Conservation (phyloP, 2,797 vertebrate genomes). For the Acanthopagrus latus region DNA sequence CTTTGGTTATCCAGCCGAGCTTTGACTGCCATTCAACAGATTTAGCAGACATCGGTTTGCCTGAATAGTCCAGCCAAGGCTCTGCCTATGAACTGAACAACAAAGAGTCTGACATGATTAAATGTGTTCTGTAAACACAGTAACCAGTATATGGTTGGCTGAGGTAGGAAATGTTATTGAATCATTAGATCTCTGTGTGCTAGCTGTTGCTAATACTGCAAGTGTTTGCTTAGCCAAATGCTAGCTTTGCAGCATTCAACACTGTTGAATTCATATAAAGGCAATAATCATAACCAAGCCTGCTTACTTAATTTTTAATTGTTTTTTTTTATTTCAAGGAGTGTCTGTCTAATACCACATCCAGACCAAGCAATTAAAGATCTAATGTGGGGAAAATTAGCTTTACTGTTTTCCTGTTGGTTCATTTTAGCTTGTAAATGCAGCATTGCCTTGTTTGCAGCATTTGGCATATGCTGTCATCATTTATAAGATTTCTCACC, state of each 20-base stretch:
- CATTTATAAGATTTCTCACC: slow-evolving; percentile 50
- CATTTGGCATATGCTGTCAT: slow-evolving; percentile 41
- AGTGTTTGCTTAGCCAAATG: background rate
- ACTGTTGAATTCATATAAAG: slow-evolving; percentile 6
- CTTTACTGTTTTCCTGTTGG: background rate
- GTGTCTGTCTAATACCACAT: background rate
- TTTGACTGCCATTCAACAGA: slow-evolving; percentile 34
- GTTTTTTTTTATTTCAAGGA: background rate
- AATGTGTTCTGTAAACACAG: slow-evolving; percentile 3
- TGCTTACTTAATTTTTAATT: background rate
- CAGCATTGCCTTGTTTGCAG: slow-evolving; percentile 23
- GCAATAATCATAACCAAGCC: slow-evolving; percentile 20
- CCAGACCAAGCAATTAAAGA: background rate
- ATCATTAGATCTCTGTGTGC: no score
- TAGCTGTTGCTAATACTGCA: no score
- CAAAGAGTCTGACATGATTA: background rate
- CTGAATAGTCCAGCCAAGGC: slow-evolving; percentile 7
- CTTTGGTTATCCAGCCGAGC: slow-evolving; percentile 1
- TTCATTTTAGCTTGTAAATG: slow-evolving; percentile 1
- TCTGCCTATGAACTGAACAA: background rate
- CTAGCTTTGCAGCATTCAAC: background rate
- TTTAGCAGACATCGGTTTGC: slow-evolving; percentile 7
- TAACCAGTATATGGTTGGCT: no score
- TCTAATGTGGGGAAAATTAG: background rate
- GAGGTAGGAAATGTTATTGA: no score